Conservation (phyloP, 2,888 invertebrate genomes). For the Drosophila gaucha region DNA sequence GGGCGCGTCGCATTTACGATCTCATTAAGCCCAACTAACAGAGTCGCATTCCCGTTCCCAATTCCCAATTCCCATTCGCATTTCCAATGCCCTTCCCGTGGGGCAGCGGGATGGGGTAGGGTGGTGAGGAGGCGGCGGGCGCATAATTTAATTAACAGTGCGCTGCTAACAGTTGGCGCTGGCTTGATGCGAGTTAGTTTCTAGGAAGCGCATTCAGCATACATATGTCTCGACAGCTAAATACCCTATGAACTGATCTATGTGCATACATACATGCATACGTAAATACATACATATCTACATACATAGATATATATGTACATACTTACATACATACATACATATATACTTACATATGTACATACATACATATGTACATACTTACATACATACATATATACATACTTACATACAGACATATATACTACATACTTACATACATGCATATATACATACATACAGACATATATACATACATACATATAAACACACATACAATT, state of each 20-base stretch:
- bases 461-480: too few relatives aligned
- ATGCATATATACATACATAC: too few relatives aligned
- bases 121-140: neutral
- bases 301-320: too few relatives aligned
- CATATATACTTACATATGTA: too few relatives aligned
- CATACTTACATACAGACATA: neutral
- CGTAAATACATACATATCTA: neutral
- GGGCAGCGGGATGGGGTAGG: too few relatives aligned
- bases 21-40: conserved; percentile 24
- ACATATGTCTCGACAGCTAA: neutral
- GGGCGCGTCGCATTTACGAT: conserved; percentile 30
- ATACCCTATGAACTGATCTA: too few relatives aligned
- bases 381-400: too few relatives aligned
- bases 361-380: too few relatives aligned
- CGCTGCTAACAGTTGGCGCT: conserved; percentile 52
- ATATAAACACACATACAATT: too few relatives aligned
- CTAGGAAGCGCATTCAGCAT: conserved; percentile 9
- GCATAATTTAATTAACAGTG: conserved; percentile 71
- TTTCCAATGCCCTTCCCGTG: conserved; percentile 5
- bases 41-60: conserved; percentile 4
- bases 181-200: conserved; percentile 25
- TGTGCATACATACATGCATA: neutral
- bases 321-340: too few relatives aligned
- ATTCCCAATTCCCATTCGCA: conserved; percentile 11
- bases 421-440: too few relatives aligned